These are phyloP conservation scores for Lithobates pipiens DNA, from an alignment of 2,797 vertebrate genomes.

Conservation along the genomic window DNA sequence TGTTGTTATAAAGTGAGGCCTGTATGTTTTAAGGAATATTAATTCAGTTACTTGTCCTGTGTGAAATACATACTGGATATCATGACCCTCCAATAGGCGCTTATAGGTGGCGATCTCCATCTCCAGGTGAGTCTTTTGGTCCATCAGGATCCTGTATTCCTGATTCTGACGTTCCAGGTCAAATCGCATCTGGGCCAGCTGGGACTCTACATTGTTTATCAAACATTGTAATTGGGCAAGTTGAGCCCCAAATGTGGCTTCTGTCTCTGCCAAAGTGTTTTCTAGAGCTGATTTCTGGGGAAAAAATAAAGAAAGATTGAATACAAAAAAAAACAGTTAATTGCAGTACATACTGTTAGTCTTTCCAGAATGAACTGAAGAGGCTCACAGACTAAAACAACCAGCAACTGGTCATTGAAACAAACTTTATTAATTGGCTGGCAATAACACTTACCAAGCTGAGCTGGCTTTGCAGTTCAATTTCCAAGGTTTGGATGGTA, in stretches of 20 bases:
- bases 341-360: too few relatives aligned
- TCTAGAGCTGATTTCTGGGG: slow-evolving; percentile 62
- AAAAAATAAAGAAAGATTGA: background rate
- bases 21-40: too few relatives aligned
- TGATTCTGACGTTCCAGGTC: slow-evolving; percentile 70
- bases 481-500: slow-evolving; percentile 73
- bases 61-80: slow-evolving; percentile 63
- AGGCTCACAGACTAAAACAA: background rate
- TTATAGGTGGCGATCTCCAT: slow-evolving; percentile 65
- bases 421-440: background rate
- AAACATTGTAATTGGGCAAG: slow-evolving; percentile 69
- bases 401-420: too few relatives aligned
- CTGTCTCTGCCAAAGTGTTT: slow-evolving; percentile 46
- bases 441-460: slow-evolving; percentile 70
- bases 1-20: too few relatives aligned
- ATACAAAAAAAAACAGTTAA: too few relatives aligned
- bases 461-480: slow-evolving; percentile 67
- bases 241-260: slow-evolving; percentile 50
- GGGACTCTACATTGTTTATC: slow-evolving; percentile 67
- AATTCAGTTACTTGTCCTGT: too few relatives aligned
- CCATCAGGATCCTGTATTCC: slow-evolving; percentile 64
- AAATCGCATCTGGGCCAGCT: slow-evolving; percentile 68
- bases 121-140: slow-evolving; percentile 59
- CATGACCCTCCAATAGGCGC: slow-evolving; percentile 65
- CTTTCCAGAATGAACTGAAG: background rate